Base-by-base conservation (phyloP, 2,113 vertebrate genomes). In the Aphyosemion australe region DNA sequence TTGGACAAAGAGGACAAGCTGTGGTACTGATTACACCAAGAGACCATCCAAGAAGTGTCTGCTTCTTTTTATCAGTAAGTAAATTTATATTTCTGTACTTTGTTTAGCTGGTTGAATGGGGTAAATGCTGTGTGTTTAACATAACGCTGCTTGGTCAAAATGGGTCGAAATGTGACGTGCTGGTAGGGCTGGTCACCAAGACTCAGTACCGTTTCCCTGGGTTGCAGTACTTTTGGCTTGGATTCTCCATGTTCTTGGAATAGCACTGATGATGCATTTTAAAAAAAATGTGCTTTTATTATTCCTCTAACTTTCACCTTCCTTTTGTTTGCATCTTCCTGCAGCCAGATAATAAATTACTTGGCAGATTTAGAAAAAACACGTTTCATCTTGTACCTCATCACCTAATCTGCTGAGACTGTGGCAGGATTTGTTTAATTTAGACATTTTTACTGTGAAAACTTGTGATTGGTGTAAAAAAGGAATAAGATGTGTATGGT, bases 241-340 rank as follows among this genome's bases (percentile, higher is more conserved):
- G 4, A 11, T 16, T n/a, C 3, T 26, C 39, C 21, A 47, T 66
- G 56, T 54, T 12, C 53, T 46, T 62, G 62, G 75, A 70, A 52
- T 20, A 61, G 19, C 19, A 49, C 56, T 55, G 50, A 69, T n/a
- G n/a, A 26, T 5, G 5, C 1, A 65, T 72, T 73, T 6, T 68
- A 74, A 85, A 84, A 15, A 56, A 65, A 72, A 84, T 64, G 63
- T 69, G 42, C 34, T 65, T 48, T 76, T 59, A 68, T 69, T 72
- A 21, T 39, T 13, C 13, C 15, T 19, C 16, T 54, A 37, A 83
- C 69, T 60, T 78, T 77, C 68, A 48, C 26, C 70, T 65, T 84
- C 4, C 12, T 67, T 19, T 57, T 49, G n/a, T 18, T 73, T 73
- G 61, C 71, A 80, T 14, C 41, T 41, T 3, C 21, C 18, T 54